Conservation (phyloP, 2,113 vertebrate species). For the Saguinus midas region DNA sequence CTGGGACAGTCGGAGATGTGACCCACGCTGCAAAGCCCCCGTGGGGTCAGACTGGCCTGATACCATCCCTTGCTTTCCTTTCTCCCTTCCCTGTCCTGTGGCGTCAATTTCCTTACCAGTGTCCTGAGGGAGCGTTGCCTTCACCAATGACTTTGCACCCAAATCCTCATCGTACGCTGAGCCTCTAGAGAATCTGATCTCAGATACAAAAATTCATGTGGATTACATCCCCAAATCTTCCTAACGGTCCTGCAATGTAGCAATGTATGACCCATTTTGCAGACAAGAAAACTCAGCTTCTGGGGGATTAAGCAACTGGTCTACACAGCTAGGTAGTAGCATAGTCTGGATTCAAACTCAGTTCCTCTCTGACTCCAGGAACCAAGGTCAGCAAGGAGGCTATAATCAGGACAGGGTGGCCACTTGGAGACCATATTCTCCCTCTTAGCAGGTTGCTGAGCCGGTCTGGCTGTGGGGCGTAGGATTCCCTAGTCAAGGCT, state of each 20-base stretch:
- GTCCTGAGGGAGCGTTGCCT: not conserved
- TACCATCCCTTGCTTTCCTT: not conserved
- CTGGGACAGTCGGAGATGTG: not conserved
- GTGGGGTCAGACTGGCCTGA: fast-evolving
- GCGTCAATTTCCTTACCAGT: not conserved
- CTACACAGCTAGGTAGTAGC: not conserved
- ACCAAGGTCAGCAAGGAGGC: not conserved
- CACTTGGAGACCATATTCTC: not conserved
- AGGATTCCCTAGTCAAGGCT: not conserved
- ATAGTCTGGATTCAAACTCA: not conserved
- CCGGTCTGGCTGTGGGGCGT: fast-evolving
- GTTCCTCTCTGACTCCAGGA: not conserved
- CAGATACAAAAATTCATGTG: not conserved
- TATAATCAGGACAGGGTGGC: not conserved
- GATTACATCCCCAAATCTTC: not conserved
- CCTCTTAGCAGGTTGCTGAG: not conserved
- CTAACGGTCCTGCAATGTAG: not conserved
- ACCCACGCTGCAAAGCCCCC: not conserved
- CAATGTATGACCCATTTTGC: not conserved
- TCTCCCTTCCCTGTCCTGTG: not conserved
- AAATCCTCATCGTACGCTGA: too few relatives aligned
- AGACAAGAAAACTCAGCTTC: not conserved
- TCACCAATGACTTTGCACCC: not conserved
- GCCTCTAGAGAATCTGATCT: not conserved
- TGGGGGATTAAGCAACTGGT: not conserved